Evolutionary conservation across 2,113 vertebrate genomes (phyloP).

Genomic region (Alosa alosa): DNA sequence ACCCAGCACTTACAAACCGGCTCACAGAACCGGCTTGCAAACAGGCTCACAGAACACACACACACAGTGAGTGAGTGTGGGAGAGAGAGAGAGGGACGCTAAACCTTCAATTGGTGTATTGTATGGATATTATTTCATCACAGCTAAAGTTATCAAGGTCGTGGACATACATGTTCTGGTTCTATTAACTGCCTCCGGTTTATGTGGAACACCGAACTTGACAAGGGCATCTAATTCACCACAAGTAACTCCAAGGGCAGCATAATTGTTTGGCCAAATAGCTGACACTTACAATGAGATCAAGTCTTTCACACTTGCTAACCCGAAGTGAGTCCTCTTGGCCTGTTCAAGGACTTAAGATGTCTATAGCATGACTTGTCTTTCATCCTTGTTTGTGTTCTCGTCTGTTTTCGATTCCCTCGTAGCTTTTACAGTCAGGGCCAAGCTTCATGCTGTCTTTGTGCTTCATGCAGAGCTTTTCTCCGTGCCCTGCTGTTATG

Average conservation of each 20-base stretch:
- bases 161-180: no score
- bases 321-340: not conserved
- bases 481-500: no score
- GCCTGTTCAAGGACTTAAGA: not conserved
- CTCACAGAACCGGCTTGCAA: not conserved
- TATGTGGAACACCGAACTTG: no score
- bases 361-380: not conserved
- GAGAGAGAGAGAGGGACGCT: no score
- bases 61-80: constrained; percentile 45
- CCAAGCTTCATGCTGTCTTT: not conserved
- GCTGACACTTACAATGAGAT: not conserved
- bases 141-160: no score
- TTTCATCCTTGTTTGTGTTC: no score
- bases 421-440: not conserved
- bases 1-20: not conserved
- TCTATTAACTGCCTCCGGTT: no score
- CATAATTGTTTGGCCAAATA: not conserved
- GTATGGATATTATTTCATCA: not conserved
- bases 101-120: not conserved
- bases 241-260: no score
- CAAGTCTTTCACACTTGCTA: no score
- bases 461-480: not conserved
- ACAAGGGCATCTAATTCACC: not conserved
- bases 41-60: constrained; percentile 39
- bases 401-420: no score